These are phyloP conservation scores for Sebastes wilsoni DNA, from an alignment of 2,797 vertebrate species.

Conservation along the genomic window DNA sequence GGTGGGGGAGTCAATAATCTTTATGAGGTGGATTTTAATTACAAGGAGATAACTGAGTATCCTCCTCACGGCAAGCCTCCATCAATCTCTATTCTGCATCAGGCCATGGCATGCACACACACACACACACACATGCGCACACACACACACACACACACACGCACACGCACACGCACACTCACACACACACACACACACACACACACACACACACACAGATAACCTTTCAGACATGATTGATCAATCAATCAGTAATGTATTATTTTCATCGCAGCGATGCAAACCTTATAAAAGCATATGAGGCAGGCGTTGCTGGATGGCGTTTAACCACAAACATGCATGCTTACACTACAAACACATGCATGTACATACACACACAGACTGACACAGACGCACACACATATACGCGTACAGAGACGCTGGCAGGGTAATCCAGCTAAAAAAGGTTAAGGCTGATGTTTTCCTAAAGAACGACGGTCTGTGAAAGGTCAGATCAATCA, in stretches of 20 bases:
- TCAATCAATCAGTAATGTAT: constrained; percentile 78
- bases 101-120: constrained; percentile 31
- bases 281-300: constrained; percentile 63
- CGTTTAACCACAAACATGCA: constrained; percentile 38
- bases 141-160: background rate
- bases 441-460: constrained; percentile 85
- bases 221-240: constrained; percentile 75
- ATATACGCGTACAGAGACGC: constrained; percentile 12
- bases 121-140: background rate
- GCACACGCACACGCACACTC: background rate
- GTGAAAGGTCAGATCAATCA: constrained; percentile 86
- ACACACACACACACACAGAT: constrained; percentile 25
- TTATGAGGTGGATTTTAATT: constrained; percentile 89
- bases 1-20: constrained; percentile 85
- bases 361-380: background rate
- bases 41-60: constrained; percentile 84
- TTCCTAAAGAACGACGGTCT: constrained; percentile 78
- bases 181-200: background rate
- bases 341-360: background rate
- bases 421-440: constrained; percentile 77
- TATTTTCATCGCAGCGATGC: constrained; percentile 70
- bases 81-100: constrained; percentile 83
- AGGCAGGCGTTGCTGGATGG: constrained; percentile 48
- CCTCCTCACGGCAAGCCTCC: constrained; percentile 79
- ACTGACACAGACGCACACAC: background rate